Conservation (phyloP, 1,140 invertebrate species). For the Papilio machaon region DNA sequence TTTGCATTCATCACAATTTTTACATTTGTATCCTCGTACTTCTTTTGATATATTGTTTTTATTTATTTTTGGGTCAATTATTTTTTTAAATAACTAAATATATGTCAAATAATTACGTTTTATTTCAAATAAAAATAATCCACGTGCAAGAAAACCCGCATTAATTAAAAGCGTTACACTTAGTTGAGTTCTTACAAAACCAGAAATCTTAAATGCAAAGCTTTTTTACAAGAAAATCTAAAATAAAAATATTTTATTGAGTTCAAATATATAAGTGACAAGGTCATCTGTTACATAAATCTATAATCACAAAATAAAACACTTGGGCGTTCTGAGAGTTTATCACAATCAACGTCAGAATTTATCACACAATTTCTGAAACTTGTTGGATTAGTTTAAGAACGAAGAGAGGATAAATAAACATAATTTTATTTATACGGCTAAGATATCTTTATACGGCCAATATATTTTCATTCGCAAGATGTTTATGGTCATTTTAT, state of each 20-base stretch:
- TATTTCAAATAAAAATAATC: background rate
- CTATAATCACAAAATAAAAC: too few species aligned
- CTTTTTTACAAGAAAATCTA: background rate
- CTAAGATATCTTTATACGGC: background rate
- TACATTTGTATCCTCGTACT: background rate
- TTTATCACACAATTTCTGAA: too few species aligned
- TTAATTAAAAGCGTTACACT: slow-evolving; percentile 7
- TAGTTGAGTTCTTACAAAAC: background rate
- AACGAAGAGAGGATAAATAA: background rate
- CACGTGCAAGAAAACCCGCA: background rate
- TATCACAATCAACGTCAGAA: too few species aligned
- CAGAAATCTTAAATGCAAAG: background rate
- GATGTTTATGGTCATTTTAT: background rate
- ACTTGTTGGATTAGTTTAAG: background rate
- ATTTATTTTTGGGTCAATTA: background rate
- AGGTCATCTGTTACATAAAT: background rate
- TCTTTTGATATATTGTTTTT: background rate
- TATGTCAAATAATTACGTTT: background rate
- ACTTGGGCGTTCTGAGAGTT: too few species aligned
- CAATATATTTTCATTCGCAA: background rate
- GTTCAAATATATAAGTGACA: background rate
- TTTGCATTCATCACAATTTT: background rate
- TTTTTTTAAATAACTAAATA: too few species aligned
- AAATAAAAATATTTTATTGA: background rate
- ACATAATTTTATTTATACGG: background rate